Evolutionary conservation across 2,113 vertebrate species (phyloP), one percentile per base, ranked within the genome.

Genomic region (Hymenochirus boettgeri): DNA sequence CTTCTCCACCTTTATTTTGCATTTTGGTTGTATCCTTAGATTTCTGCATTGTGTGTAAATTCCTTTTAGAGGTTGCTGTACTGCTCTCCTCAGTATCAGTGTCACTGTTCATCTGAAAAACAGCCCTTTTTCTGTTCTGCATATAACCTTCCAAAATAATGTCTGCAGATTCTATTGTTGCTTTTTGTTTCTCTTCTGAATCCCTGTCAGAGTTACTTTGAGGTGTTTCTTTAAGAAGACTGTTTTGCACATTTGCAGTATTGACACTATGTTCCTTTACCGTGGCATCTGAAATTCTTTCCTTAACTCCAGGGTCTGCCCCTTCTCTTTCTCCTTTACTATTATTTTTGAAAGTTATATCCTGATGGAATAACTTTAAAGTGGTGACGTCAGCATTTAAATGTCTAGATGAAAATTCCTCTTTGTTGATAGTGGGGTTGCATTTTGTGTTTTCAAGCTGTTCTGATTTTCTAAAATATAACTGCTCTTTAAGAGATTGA

Each of bases 81-180:
- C 6, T 6, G 10, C 59, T 52, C 4, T 74, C 71, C 45, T 75
- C 65, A 10, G 42, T 33, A 29, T 74, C 67, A 25, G 51, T 54
- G 31, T 4, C 70, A 13, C 8, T n/a, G 45, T 35, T 22, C 22
- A 53, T 45, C 17, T 67, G 37, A 2, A 29, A 37, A 4, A 10
- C 3, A 72, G 58, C 35, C 70, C 22, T 35, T 11, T 13, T 72
- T 27, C 79, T 75, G 7, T 45, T 5, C 25, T 75, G 72, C 3
- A 15, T 42, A 42, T 42, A 3, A 4, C 17, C 22, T 6, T 9
- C 9, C 8, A 9, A 13, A 19, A 39, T 29, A 12, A 27, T 19
- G 26, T 22, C 47, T 10, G 17, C 9, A n/a, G 22, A 17, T 3
- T 2, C 15, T 1, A 46, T 48, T 4, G 17, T 11, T 21, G 19